Evolutionary conservation across 2,888 invertebrate species (phyloP), one percentile per base, ranked within the genome.

Genomic region (Hypena proboscidalis): DNA sequence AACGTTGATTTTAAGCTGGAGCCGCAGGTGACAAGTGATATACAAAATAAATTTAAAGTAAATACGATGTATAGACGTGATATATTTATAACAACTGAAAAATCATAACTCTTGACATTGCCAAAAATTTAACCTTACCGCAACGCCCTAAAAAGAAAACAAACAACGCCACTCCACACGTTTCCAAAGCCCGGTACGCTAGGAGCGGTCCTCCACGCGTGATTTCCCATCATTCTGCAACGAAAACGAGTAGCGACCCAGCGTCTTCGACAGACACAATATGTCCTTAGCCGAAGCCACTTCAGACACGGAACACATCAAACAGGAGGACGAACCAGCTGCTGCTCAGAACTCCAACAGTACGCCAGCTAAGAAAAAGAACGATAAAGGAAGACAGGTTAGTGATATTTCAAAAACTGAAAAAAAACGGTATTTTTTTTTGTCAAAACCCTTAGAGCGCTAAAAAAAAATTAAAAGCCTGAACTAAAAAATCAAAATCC

Each of bases 241-340:
- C 77, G 81, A 85, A 83, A 83, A 83, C 68, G 76, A 70, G 60
- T 31, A 49, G 67, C 71, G 56, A 34, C 42, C 70, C 70, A 61
- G 49, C 70, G 80, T 65, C 58, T 46, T 53, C 55, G 69, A 53
- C 88, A 90, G 82, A 86, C 79, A 74, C 74, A 73, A 77, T 82
- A 90, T 90, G 90, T 90, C 90, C 85, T 71, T 90, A 77, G 90
- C 77, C 32, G 90, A 88, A 81, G 89, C 80, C 54, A 76, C 76
- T 49, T 90, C 90, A 38, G 90, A 90, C 68, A 80, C 82, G 27
- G 89, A 90, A 64, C 78, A 80, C 39, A 67, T 65, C 33, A 66
- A 50, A 17, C 57, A 43, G 41, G 70, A 70, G 35, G 68, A 64
- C 43, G 70, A 68, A 65, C 10, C n/a, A 21, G 6, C 2, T 25